Percentiles rank a stretch among this genome's conserved stretches.
Evolutionary conservation across 2,888 invertebrate genomes (phyloP).

Genomic region (Acronicta psi): DNA sequence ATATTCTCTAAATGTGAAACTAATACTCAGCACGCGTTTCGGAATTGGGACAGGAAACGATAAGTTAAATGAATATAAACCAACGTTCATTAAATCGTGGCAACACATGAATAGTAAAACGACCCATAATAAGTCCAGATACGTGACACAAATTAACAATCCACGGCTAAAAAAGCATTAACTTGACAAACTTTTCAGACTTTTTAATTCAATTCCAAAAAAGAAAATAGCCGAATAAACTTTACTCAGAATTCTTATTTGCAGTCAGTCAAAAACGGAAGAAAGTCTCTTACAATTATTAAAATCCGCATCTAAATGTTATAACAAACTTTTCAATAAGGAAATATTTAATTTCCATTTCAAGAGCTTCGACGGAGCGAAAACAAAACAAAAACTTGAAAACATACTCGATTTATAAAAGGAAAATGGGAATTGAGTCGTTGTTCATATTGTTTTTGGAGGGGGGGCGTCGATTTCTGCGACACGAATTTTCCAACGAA

Average conservation of each 20-base stretch:
- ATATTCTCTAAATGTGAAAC: conserved; percentile 61
- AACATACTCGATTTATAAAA: conserved; percentile 77
- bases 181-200: conserved; percentile 23
- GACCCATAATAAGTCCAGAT: conserved; percentile 38
- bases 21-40: conserved; percentile 46
- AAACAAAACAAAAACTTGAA: conserved; percentile 74
- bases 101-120: conserved; percentile 41
- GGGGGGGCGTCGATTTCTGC: conserved; percentile 66
- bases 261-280: conserved; percentile 54
- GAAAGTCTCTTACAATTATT: conserved; percentile 76
- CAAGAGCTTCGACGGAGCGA: conserved; percentile 63
- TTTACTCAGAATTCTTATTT: conserved; percentile 49
- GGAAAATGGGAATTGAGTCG: conserved; percentile 71
- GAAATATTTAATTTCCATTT: conserved; percentile 83
- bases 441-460: conserved; percentile 70
- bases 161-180: conserved; percentile 31
- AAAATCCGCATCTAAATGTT: conserved; percentile 73
- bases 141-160: conserved; percentile 45
- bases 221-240: conserved; percentile 45
- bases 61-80: conserved; percentile 50
- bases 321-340: conserved; percentile 81
- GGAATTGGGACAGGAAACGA: conserved; percentile 55
- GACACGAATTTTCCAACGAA: conserved; percentile 81
- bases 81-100: conserved; percentile 45
- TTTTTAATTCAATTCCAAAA: conserved; percentile 39